These are phyloP conservation scores for Peromyscus nudipes DNA, from an alignment of 2,797 vertebrate genomes.

Conservation along the genomic window DNA sequence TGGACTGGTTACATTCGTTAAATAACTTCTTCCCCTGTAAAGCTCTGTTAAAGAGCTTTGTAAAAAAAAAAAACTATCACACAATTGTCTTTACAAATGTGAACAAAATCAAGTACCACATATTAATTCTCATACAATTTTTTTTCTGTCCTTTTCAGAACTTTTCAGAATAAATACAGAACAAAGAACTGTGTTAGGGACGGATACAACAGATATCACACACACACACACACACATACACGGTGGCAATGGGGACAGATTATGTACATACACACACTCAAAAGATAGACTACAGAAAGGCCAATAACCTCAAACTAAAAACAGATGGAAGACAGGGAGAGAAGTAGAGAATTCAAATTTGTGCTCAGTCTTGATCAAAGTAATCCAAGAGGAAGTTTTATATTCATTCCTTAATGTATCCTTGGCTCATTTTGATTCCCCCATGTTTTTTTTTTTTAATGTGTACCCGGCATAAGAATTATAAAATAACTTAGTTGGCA, in stretches of 20 bases:
- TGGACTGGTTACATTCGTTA: no score
- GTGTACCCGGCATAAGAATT: not conserved
- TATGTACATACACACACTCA: not conserved
- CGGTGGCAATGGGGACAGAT: not conserved
- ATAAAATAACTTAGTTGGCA: not conserved
- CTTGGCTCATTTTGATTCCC: not conserved
- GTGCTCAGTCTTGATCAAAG: not conserved
- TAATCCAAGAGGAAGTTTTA: not conserved
- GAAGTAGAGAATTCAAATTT: not conserved
- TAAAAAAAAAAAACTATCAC: not conserved
- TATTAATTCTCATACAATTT: not conserved
- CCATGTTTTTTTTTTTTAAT: not conserved
- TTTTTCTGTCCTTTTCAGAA: not conserved
- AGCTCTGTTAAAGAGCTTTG: not conserved
- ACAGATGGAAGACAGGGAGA: not conserved
- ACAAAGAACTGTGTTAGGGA: not conserved
- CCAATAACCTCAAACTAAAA: not conserved
- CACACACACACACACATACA: not conserved
- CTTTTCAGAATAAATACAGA: not conserved
- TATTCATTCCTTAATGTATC: not conserved
- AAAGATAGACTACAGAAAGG: not conserved
- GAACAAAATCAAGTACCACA: not conserved
- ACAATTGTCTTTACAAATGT: not conserved
- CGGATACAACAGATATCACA: no score
- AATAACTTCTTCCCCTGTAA: not conserved